These are phyloP conservation scores for Phasianus colchicus DNA, from an alignment of 2,113 vertebrate genomes.

Conservation along the genomic window DNA sequence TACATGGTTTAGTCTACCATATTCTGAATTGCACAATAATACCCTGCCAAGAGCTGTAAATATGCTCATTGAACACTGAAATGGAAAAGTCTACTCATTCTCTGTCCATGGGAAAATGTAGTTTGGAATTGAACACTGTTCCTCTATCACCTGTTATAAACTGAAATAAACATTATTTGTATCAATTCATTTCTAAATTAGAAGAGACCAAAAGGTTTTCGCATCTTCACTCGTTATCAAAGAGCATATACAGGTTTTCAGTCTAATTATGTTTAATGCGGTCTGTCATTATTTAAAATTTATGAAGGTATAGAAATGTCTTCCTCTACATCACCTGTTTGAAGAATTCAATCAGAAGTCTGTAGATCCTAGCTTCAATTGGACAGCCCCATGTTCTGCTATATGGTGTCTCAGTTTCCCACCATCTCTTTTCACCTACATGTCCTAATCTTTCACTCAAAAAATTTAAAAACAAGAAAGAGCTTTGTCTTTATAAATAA, in stretches of 20 bases:
- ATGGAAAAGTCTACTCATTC: neutral
- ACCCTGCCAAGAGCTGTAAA: neutral
- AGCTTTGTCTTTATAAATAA: neutral
- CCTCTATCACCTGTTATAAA: neutral
- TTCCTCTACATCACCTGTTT: neutral
- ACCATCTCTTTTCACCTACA: neutral
- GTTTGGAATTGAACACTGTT: neutral
- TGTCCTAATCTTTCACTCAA: neutral
- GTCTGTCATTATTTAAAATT: neutral
- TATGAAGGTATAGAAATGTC: neutral
- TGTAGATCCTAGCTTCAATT: neutral
- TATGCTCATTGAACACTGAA: neutral
- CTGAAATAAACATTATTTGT: neutral
- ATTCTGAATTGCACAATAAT: neutral
- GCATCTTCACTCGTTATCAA: neutral
- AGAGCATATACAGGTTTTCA: neutral
- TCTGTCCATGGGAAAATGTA: neutral
- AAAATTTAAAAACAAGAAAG: neutral
- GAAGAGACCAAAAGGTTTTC: neutral
- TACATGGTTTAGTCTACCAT: neutral
- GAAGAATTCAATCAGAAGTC: neutral
- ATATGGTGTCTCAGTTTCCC: neutral
- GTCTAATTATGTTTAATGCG: neutral
- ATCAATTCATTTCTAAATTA: neutral
- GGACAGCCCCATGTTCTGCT: neutral